Evolutionary conservation across 2,888 invertebrate genomes (phyloP).

Genomic region (Catocala sponsa): DNA sequence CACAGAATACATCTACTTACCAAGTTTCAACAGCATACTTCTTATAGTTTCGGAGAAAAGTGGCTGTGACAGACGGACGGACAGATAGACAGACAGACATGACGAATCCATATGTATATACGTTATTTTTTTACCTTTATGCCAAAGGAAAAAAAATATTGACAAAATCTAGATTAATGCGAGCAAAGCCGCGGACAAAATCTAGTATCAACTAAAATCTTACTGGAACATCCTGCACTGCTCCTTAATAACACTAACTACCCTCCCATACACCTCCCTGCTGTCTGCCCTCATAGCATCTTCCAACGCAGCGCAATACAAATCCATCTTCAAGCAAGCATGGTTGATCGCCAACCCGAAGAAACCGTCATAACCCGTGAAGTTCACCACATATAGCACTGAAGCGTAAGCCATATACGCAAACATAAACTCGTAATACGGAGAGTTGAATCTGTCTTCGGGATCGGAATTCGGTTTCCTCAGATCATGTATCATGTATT

Average conservation of each 20-base stretch:
- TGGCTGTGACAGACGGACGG: too few relatives aligned
- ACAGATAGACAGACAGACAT: too few relatives aligned
- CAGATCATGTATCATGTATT: slow-evolving; percentile 72
- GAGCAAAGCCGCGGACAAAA: too few relatives aligned
- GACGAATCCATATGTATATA: too few relatives aligned
- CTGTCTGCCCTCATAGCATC: slow-evolving; percentile 53
- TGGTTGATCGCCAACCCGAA: slow-evolving; percentile 69
- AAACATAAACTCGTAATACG: slow-evolving; percentile 66
- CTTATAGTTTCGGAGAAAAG: too few relatives aligned
- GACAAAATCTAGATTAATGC: too few relatives aligned
- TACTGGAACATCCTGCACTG: slow-evolving; percentile 66
- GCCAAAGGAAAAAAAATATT: too few relatives aligned
- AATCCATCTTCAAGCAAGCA: slow-evolving; percentile 70
- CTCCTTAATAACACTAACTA: slow-evolving; percentile 62
- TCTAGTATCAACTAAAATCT: slow-evolving; percentile 17
- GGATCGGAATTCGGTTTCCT: slow-evolving; percentile 53
- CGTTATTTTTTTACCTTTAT: too few relatives aligned
- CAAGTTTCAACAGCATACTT: too few relatives aligned
- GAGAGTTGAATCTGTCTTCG: slow-evolving; percentile 58
- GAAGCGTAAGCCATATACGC: slow-evolving; percentile 56
- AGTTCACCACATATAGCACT: slow-evolving; percentile 58
- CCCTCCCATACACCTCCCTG: slow-evolving; percentile 25
- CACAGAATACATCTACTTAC: too few relatives aligned
- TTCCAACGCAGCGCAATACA: slow-evolving; percentile 62
- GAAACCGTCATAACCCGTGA: slow-evolving; percentile 69